Percentiles rank a stretch among this genome's conserved stretches.
Conservation (phyloP, 1,140 invertebrate genomes). For the Drosophila kurseongensis region DNA sequence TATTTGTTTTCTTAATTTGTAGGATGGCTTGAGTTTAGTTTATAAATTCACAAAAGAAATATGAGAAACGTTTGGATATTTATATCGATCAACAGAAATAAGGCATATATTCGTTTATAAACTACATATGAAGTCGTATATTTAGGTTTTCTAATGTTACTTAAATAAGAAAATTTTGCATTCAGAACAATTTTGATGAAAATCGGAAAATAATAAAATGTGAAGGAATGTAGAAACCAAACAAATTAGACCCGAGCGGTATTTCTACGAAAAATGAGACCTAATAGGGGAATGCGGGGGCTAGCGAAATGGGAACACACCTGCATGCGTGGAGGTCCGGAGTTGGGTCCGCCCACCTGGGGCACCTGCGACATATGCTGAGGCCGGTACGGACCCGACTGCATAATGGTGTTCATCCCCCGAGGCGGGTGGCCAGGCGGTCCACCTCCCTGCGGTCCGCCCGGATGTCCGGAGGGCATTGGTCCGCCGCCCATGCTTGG, state of each 20-base stretch:
- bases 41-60: background rate
- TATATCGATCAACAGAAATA: background rate
- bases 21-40: slow-evolving; percentile 17
- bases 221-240: slow-evolving; percentile 50
- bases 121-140: slow-evolving; percentile 22
- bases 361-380: slow-evolving; percentile 85
- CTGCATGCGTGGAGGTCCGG: slow-evolving; percentile 83
- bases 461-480: slow-evolving; percentile 84
- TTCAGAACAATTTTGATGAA: slow-evolving; percentile 83
- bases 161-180: slow-evolving; percentile 69
- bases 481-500: slow-evolving; percentile 77
- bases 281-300: slow-evolving; percentile 5
- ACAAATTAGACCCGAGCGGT: slow-evolving; percentile 36
- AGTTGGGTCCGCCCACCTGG: slow-evolving; percentile 76
- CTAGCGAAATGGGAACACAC: slow-evolving; percentile 47
- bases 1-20: slow-evolving; percentile 7
- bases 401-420: slow-evolving; percentile 85
- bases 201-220: slow-evolving; percentile 51
- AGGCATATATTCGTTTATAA: slow-evolving; percentile 12
- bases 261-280: slow-evolving; percentile 28
- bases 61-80: background rate
- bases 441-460: slow-evolving; percentile 66
- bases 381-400: slow-evolving; percentile 77
- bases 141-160: slow-evolving; percentile 31
- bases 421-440: slow-evolving; percentile 87